Evolutionary conservation across 1,140 invertebrate species (phyloP), one percentile per base, ranked within the genome.

Genomic region (Oreohelix idahoensis): DNA sequence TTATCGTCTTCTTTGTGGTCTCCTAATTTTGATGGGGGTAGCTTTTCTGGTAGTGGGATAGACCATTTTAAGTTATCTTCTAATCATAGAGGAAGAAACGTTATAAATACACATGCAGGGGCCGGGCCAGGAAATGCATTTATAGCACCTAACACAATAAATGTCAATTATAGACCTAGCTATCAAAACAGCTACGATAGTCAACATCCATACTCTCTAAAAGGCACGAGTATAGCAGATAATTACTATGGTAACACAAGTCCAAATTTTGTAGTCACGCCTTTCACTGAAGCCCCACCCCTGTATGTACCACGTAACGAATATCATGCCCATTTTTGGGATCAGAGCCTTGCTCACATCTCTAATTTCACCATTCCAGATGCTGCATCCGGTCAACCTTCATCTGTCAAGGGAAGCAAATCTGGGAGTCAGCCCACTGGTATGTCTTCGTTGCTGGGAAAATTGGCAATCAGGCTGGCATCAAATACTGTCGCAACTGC

Each of bases 351-450:
- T 42, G 53, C 58, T 69, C 32, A 69, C 36, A 26, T 79, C 36
- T 79, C 78, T 70, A 20, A 53, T 79, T 79, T 69, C 63, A 79
- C 39, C 63, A 42, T 79, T 79, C 58, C 78, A 79, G 78, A 79
- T 79, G 36, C 53, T 32, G 63, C 78, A 1, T 32, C 36, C n/a
- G 78, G 78, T 23, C 78, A 79, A 17, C 35, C 78, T 36, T 45
- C 38, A 10, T 5, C 51, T 63, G 36, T 15, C 38, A 79, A 45
- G 13, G 15, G 10, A 32, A 11, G 53, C 2, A 38, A 13, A 23
- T 32, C 63, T 35, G 26, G 29, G 5, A n/a, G n/a, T n/a, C n/a
- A n/a, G n/a, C n/a, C n/a, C n/a, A n/a, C n/a, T n/a, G n/a, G n/a
- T n/a, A 35, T 79, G 49, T 69, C 53, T 5, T 69, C 38, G 4